Percentiles rank a stretch among this genome's conserved stretches.
These are phyloP conservation scores for Octopus sinensis DNA, from an alignment of 1,140 invertebrate genomes.

Conservation along the genomic window DNA sequence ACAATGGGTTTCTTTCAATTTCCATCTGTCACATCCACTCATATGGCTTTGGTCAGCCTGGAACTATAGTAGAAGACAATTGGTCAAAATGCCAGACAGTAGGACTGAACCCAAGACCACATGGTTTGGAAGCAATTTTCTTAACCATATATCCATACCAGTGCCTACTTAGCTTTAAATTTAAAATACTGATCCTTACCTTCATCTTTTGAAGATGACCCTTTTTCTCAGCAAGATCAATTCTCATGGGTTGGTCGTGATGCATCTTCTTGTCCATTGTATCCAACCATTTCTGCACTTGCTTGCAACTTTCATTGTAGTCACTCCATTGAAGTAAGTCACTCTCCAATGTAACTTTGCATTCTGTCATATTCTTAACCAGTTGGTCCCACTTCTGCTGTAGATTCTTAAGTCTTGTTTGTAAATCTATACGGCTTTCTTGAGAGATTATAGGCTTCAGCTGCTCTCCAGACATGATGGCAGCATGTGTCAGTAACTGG, in stretches of 20 bases:
- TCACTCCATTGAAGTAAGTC: constrained; percentile 64
- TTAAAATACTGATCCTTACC: constrained; percentile 46
- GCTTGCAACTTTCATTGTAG: constrained; percentile 83
- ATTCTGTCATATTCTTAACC: constrained; percentile 74
- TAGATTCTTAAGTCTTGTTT: constrained; percentile 74
- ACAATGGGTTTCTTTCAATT: too few relatives aligned
- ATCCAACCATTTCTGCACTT: constrained; percentile 90
- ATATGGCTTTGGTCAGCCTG: too few relatives aligned
- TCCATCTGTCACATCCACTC: too few relatives aligned
- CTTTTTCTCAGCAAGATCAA: constrained; percentile 86
- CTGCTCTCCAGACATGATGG: constrained; percentile 90
- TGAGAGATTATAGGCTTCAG: constrained; percentile 86
- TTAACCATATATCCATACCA: too few relatives aligned
- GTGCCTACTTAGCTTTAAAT: too few relatives aligned
- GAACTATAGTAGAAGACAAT: too few relatives aligned
- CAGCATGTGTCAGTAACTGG: constrained; percentile 82
- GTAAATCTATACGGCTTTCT: constrained; percentile 82
- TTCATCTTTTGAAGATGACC: constrained; percentile 87
- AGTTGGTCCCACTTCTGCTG: constrained; percentile 88
- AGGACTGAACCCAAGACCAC: too few relatives aligned
- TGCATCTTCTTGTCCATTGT: constrained; percentile 78
- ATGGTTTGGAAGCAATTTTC: too few relatives aligned
- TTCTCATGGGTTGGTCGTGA: constrained; percentile 53
- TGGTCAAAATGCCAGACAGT: too few relatives aligned
- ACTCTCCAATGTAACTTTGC: constrained; percentile 88